Conservation (phyloP, 2,113 vertebrate species). For the human (Homo sapiens) region GRCh38 chr11:42590001-42590500, state of each 20-base stretch:
- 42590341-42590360: not conserved
- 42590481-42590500: not conserved
- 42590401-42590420: not conserved
- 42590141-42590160: not conserved
- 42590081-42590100: not conserved
- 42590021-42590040: not conserved
- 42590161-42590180: not conserved
- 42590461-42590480: not conserved
- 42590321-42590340: not conserved
- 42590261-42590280: not conserved
- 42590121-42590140: not conserved
- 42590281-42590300: not conserved
- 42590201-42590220: rapidly evolving
- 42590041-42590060: not conserved
- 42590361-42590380: not conserved
- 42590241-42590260: not conserved
- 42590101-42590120: not conserved
- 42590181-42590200: not conserved
- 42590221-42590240: not conserved
- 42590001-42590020: not conserved
- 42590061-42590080: not conserved
- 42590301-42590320: not conserved
- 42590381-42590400: not conserved
- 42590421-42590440: not conserved
- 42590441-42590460: not conserved